Evolutionary conservation across 2,113 vertebrate genomes (phyloP).

Genomic region (Piprites chloris): DNA sequence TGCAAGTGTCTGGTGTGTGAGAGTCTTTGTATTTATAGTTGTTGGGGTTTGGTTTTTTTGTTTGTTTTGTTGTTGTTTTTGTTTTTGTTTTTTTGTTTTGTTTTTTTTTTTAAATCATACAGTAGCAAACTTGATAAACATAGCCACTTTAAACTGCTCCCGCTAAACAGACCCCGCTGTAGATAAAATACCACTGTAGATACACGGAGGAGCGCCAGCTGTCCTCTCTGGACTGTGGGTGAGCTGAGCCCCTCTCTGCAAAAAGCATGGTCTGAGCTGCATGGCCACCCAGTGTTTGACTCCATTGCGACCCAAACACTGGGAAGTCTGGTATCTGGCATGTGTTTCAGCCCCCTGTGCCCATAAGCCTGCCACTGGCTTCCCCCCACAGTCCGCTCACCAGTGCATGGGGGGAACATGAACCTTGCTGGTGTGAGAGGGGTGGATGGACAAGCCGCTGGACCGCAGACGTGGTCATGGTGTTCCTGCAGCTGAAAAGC

Average conservation of each 20-base stretch:
- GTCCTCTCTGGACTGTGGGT: background rate
- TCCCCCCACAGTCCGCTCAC: accelerated
- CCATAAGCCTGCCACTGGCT: background rate
- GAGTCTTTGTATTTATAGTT: conserved; percentile 66
- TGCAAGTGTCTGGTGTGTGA: conserved; percentile 61
- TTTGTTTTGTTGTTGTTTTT: background rate
- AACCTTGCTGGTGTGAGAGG: accelerated
- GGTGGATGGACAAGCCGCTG: background rate
- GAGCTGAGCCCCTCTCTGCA: background rate
- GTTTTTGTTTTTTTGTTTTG: too few species aligned
- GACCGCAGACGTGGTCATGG: accelerated
- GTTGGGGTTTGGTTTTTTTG: conserved; percentile 40
- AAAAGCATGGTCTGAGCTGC: background rate
- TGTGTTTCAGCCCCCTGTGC: background rate
- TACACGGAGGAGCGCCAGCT: background rate
- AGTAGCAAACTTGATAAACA: conserved; percentile 71
- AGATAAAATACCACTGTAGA: conserved; percentile 48
- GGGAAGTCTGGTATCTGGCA: accelerated
- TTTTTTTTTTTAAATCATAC: conserved; percentile 58
- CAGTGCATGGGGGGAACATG: accelerated
- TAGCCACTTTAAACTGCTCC: conserved; percentile 73
- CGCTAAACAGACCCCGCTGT: conserved; percentile 69
- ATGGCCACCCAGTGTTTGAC: accelerated
- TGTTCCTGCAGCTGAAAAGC: background rate
- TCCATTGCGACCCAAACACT: accelerated